Conservation (phyloP, 2,797 vertebrate genomes). For the Oryzias dopingdopingensis region DNA sequence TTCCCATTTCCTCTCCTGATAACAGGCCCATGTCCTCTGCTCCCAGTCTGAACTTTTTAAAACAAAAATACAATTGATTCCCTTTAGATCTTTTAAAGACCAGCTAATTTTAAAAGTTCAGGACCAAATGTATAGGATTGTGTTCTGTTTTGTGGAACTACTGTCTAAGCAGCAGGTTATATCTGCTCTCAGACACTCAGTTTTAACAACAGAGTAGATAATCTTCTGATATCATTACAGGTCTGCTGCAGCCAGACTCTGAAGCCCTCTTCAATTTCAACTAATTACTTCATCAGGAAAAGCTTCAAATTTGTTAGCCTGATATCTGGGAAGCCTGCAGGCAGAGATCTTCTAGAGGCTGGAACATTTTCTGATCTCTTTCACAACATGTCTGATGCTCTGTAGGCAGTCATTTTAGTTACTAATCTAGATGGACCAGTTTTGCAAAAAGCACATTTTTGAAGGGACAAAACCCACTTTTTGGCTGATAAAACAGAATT, state of each 20-base stretch:
- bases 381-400: slow-evolving; percentile 1
- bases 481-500: too few relatives aligned
- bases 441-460: too few relatives aligned
- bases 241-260: slow-evolving; percentile 26
- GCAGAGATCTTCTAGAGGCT: slow-evolving; percentile 37
- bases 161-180: slow-evolving; percentile 30
- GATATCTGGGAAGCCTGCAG: slow-evolving; percentile 46
- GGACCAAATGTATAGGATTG: background rate
- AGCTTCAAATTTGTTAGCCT: slow-evolving; percentile 56
- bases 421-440: too few relatives aligned
- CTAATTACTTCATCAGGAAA: slow-evolving; percentile 52
- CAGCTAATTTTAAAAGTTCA: background rate
- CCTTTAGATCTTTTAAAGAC: slow-evolving; percentile 5
- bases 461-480: too few relatives aligned
- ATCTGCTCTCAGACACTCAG: slow-evolving; percentile 15
- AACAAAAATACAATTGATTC: slow-evolving; percentile 2
- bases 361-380: slow-evolving; percentile 9
- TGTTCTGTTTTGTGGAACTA: slow-evolving; percentile 18
- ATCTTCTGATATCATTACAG: slow-evolving; percentile 44
- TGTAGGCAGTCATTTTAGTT: background rate
- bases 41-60: slow-evolving; percentile 9
- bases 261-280: slow-evolving; percentile 35
- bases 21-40: background rate
- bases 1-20: background rate
- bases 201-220: slow-evolving; percentile 10